These are phyloP conservation scores for Brienomyrus longianalis DNA, from an alignment of 2,113 vertebrate genomes.

Conservation along the genomic window DNA sequence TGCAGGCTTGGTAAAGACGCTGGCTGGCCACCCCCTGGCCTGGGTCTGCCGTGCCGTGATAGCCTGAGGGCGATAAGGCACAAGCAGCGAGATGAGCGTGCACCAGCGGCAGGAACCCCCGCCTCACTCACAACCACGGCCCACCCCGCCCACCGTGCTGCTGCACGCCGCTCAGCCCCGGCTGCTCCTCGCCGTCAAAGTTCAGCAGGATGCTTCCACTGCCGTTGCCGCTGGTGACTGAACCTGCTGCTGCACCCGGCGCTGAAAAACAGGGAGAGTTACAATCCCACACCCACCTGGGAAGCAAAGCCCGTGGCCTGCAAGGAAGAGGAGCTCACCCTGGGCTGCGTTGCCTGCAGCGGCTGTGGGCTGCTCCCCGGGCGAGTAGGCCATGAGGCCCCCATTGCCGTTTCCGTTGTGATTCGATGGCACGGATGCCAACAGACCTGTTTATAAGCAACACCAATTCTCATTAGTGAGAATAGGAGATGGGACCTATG, in stretches of 20 bases:
- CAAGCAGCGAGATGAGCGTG: background rate
- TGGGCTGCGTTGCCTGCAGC: background rate
- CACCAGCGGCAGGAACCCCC: background rate
- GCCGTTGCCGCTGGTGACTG: slow-evolving; percentile 39
- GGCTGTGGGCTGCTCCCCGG: slow-evolving; percentile 9
- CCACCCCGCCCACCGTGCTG: slow-evolving; percentile 33
- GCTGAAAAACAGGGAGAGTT: background rate
- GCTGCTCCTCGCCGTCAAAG: slow-evolving; percentile 39
- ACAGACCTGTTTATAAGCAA: slow-evolving; percentile 48
- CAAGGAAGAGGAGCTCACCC: slow-evolving; percentile 21
- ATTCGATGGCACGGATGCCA: slow-evolving; percentile 66
- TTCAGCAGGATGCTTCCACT: slow-evolving; percentile 10
- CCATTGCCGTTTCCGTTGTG: slow-evolving; percentile 56
- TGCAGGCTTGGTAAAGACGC: slow-evolving; percentile 36
- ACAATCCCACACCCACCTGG: background rate
- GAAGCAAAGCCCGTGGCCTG: background rate
- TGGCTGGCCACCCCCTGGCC: slow-evolving; percentile 42
- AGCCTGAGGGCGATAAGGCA: slow-evolving; percentile 19
- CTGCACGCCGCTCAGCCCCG: slow-evolving; percentile 26
- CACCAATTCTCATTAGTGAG: background rate
- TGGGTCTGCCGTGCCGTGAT: slow-evolving; percentile 34
- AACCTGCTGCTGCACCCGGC: slow-evolving; percentile 38
- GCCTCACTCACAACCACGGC: background rate
- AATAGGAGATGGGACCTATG: no score
- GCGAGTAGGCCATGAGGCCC: slow-evolving; percentile 22